Base-by-base conservation (phyloP, 2,888 invertebrate species). In the Masnerella sp. region DNA sequence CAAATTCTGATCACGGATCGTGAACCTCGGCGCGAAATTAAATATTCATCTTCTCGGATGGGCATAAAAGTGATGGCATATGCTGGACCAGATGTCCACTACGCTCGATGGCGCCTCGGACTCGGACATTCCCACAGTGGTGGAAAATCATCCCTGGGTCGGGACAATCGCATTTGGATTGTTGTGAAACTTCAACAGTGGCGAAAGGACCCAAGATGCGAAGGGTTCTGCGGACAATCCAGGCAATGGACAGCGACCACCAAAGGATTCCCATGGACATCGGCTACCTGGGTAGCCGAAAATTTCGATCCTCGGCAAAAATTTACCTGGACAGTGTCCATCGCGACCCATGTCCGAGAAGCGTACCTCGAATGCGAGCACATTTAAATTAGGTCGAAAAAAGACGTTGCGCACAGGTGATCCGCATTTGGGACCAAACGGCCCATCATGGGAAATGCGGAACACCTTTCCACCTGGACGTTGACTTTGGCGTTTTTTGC, bases 341-440 rank as follows among this genome's bases (percentile, higher is more conserved):
- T 20, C 62, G 52, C 65, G 62, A 67, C 73, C 72, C 70, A 67
- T 49, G 49, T 51, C 58, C 59, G 42, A 65, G 52, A 22, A 59
- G n/a, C 18, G 42, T 68, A 62, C 38, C 40, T 42, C 18, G 11
- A 47, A 56, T 20, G 38, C 54, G 42, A 43, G 45, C 81, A 80
- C 80, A 85, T 85, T 85, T 86, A 85, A 87, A 86, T 85, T 80
- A 83, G 85, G 80, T 78, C 83, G 81, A 85, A 83, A 84, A 84
- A 80, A 82, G 83, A 80, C 84, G 84, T 85, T 85, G 77, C 64
- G 36, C 25, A 71, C 71, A 75, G 71, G 74, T 71, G 74, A 52
- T 67, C 71, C 45, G 17, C 56, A 70, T 67, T 69, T 42, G 69
- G 56, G 61, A 32, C 65, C 61, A 65, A 47, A 62, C 42, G 18